Evolutionary conservation across 2,113 vertebrate species (phyloP).

Genomic region (Mungos mungo): DNA sequence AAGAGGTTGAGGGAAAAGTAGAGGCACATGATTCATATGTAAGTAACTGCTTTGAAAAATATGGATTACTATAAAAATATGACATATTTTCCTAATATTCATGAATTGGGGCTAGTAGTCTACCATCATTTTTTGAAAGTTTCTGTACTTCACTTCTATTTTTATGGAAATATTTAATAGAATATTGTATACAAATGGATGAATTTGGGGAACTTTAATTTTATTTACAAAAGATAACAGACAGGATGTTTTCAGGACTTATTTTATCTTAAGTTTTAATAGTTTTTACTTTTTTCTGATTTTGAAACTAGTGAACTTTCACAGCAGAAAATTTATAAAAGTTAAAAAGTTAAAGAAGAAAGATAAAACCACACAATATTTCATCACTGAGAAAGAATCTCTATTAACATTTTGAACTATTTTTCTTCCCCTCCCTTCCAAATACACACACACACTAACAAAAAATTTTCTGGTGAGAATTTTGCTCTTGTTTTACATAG

Average conservation of each 20-base stretch:
- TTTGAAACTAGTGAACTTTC: slow-evolving; percentile 1
- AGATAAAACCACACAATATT: not conserved
- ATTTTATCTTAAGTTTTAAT: slow-evolving; percentile 3
- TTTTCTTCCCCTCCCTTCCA: not conserved
- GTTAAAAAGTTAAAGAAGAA: not conserved
- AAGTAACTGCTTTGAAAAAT: slow-evolving; percentile 42
- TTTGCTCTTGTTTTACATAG: not conserved
- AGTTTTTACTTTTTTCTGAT: not conserved
- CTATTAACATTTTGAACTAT: not conserved
- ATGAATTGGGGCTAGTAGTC: not conserved
- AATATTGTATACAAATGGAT: not conserved
- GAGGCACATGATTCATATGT: not conserved
- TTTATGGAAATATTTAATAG: slow-evolving; percentile 33
- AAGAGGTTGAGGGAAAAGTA: slow-evolving; percentile 4
- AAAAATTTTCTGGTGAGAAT: not conserved
- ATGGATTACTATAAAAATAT: slow-evolving; percentile 26
- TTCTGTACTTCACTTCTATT: slow-evolving; percentile 4
- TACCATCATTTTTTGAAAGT: slow-evolving; percentile 21
- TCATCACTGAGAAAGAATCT: not conserved
- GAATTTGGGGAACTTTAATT: not conserved
- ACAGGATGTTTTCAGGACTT: not conserved
- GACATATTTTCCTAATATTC: slow-evolving; percentile 23
- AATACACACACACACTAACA: not conserved
- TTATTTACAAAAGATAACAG: not conserved
- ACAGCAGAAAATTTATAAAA: not conserved